A percentile compares a stretch with the other conserved stretches of the same genome.
These are phyloP conservation scores for Ictidomys tridecemlineatus DNA, from an alignment of 2,113 vertebrate species.

Conservation along the genomic window DNA sequence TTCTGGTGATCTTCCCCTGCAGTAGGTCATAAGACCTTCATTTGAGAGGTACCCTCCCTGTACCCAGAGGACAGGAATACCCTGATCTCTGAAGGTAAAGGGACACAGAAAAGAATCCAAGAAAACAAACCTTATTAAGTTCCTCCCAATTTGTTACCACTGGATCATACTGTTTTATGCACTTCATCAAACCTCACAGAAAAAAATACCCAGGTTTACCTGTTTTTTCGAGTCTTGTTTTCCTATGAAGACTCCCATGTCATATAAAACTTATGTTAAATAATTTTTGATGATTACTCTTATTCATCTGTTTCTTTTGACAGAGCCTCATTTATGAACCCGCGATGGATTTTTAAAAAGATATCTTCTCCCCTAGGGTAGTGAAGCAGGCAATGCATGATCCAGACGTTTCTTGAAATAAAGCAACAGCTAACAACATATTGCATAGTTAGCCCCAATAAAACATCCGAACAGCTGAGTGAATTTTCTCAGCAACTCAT, in stretches of 20 bases:
- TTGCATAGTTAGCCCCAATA: neutral
- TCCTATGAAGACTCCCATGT: neutral
- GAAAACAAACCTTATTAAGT: too few species aligned
- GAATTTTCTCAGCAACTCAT: neutral
- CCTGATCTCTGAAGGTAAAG: neutral
- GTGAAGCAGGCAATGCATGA: neutral
- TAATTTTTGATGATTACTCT: too few species aligned
- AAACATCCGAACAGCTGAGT: neutral
- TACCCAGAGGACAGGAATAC: neutral
- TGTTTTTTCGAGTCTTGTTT: neutral
- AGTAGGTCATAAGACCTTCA: neutral
- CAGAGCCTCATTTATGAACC: neutral
- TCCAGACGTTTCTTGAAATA: neutral
- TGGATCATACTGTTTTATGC: neutral
- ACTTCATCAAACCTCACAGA: neutral
- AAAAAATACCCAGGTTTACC: neutral
- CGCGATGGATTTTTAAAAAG: too few species aligned
- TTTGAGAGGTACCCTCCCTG: neutral
- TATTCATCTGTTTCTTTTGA: neutral
- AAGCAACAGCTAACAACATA: neutral
- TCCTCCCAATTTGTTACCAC: neutral
- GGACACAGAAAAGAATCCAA: neutral
- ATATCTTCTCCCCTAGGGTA: neutral
- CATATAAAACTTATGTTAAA: neutral
- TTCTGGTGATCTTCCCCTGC: neutral